Base-by-base conservation (phyloP, 2,888 invertebrate genomes). In the Amphimallon solstitiale region DNA sequence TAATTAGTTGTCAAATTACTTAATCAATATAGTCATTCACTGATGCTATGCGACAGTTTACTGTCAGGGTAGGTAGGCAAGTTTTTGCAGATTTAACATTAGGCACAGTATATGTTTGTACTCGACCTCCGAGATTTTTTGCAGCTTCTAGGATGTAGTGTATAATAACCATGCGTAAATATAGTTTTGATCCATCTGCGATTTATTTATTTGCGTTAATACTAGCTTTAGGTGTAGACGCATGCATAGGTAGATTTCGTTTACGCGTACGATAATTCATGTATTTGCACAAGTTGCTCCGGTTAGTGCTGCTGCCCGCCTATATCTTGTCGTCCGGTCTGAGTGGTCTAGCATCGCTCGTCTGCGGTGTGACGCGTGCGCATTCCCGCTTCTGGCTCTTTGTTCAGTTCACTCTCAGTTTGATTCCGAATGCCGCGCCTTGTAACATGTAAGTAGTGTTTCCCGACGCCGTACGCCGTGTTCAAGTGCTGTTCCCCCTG, bases 381-480 rank as follows among this genome's bases (percentile, higher is more conserved):
- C 76, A 76, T 73, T 67, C 52, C 68, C 65, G 51, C 38, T 54
- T 51, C 63, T 19, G 60, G 65, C 70, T 73, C 76, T 75, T 78
- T 75, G 75, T 74, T 75, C 70, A 69, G 71, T 70, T 63, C 68
- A 63, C 65, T 69, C 67, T 76, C 77, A 81, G 81, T 80, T 77
- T 69, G 78, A 78, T 74, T 76, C 77, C 75, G 80, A 74, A 76
- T 75, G 77, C 76, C 76, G 78, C 76, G 74, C 75, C 75, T 76
- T 72, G 65, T 74, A 76, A 73, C 73, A 71, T 76, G 75, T 74
- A 72, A 74, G 70, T 70, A 81, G 72, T 78, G 82, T 73, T 29
- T 81, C 78, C 81, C 82, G 74, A 78, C 81, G 74, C 80, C 83
- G 76, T 81, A 79, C 73, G 81, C 81, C 75, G 78, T 72, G 76